Conservation (phyloP, 2,888 invertebrate genomes). For the Mimachlamys varia region DNA sequence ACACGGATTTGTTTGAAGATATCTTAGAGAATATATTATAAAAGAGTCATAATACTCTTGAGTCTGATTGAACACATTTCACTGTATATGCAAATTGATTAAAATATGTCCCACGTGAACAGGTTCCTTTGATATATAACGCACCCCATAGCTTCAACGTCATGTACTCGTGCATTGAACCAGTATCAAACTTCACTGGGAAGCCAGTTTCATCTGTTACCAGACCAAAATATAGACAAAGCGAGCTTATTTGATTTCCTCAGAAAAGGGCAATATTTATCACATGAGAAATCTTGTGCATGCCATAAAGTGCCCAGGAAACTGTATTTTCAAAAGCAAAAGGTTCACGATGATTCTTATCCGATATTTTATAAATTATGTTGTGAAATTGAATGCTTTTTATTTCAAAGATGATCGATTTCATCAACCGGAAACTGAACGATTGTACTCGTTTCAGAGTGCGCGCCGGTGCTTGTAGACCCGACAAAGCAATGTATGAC, state of each 20-base stretch:
- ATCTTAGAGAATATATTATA: too few relatives aligned
- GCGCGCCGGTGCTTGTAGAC: background rate
- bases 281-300: constrained; percentile 15
- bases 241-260: constrained; percentile 9
- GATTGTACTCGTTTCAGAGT: background rate
- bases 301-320: constrained; percentile 15
- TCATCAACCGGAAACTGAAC: constrained; percentile 5
- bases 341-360: constrained; percentile 29
- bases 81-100: too few relatives aligned
- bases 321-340: constrained; percentile 26
- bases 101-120: background rate
- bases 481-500: background rate
- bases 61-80: background rate
- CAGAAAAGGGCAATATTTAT: constrained; percentile 17
- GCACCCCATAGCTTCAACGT: background rate
- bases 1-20: too few relatives aligned
- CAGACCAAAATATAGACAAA: constrained; percentile 15
- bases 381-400: constrained; percentile 31
- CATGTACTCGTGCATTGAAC: background rate
- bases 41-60: too few relatives aligned
- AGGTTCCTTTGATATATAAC: background rate
- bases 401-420: constrained; percentile 22
- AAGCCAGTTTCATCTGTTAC: background rate
- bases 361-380: constrained; percentile 9
- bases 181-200: background rate